Conservation (phyloP, 92 coral and sea anemone genomes). For the Zoanthus sansibaricus region DNA sequence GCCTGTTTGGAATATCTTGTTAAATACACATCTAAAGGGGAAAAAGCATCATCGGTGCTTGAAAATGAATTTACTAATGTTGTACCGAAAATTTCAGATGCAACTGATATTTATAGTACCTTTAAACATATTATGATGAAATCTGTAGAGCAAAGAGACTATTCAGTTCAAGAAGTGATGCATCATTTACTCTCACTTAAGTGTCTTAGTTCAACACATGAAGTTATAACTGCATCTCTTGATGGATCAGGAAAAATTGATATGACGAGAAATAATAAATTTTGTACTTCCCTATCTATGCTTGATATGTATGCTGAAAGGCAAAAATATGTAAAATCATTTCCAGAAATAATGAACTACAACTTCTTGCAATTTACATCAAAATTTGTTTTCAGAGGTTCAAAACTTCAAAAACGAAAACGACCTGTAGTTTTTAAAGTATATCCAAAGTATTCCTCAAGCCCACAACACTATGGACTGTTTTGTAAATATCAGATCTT, state of each 20-base stretch:
- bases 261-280: conserved; percentile 9
- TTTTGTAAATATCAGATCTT: conserved; percentile 49
- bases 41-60: too few species aligned
- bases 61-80: too few species aligned
- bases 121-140: too few species aligned
- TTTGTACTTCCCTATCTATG: conserved; percentile 53
- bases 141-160: too few species aligned
- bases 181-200: neutral
- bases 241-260: conserved; percentile 56
- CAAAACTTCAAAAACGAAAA: conserved; percentile 29
- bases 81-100: too few species aligned
- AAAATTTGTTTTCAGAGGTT: neutral
- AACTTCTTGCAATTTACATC: conserved; percentile 49
- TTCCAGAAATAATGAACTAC: conserved; percentile 44
- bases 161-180: too few species aligned
- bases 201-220: neutral
- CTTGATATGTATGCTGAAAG: conserved; percentile 59
- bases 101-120: too few species aligned
- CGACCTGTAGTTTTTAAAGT: conserved; percentile 39
- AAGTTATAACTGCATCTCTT: neutral
- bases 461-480: conserved; percentile 39
- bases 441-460: conserved; percentile 51
- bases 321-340: conserved; percentile 23
- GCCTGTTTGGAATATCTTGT: too few species aligned
- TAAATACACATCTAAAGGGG: too few species aligned